phyloP scores from a whole-genome alignment of 92 coral and sea anemone genomes.

The Paramuricea clavata region DNA sequence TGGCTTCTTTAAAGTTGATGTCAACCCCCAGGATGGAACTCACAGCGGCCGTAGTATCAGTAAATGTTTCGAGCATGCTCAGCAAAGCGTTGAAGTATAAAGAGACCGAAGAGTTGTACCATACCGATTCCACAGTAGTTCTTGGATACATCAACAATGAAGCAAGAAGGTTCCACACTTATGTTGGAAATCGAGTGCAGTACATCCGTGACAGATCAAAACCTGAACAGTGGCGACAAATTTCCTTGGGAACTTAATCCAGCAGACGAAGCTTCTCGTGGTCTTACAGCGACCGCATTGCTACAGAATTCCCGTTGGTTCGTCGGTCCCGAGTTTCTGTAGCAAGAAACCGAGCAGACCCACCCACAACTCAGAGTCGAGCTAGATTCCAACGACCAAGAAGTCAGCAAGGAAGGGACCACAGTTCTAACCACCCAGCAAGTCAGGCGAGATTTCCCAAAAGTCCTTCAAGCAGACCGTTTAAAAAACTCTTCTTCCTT shows the following conservation, averaged over 20 bases:
- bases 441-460: not conserved
- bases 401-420: slow-evolving; percentile 58
- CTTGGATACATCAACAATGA: slow-evolving; percentile 59
- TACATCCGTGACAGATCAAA: slow-evolving; percentile 66
- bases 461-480: not conserved
- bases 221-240: slow-evolving; percentile 54
- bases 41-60: slow-evolving; percentile 65
- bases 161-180: slow-evolving; percentile 54
- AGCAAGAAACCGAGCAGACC: slow-evolving; percentile 17
- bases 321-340: slow-evolving; percentile 51
- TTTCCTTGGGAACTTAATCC: slow-evolving; percentile 62
- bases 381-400: slow-evolving; percentile 54
- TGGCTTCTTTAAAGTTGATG: slow-evolving; percentile 66
- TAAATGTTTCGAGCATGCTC: slow-evolving; percentile 58
- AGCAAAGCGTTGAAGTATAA: no score
- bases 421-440: slow-evolving; percentile 23
- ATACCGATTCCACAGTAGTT: slow-evolving; percentile 60
- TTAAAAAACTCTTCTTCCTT: slow-evolving; percentile 33
- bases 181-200: slow-evolving; percentile 72
- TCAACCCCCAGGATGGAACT: slow-evolving; percentile 67
- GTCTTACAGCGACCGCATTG: slow-evolving; percentile 45
- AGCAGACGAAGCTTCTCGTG: slow-evolving; percentile 67
- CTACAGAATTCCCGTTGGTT: slow-evolving; percentile 53
- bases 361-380: not conserved
- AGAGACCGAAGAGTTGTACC: slow-evolving; percentile 31